phyloP scores from a whole-genome alignment of 2,113 vertebrate genomes.

The Mirza zaza region DNA sequence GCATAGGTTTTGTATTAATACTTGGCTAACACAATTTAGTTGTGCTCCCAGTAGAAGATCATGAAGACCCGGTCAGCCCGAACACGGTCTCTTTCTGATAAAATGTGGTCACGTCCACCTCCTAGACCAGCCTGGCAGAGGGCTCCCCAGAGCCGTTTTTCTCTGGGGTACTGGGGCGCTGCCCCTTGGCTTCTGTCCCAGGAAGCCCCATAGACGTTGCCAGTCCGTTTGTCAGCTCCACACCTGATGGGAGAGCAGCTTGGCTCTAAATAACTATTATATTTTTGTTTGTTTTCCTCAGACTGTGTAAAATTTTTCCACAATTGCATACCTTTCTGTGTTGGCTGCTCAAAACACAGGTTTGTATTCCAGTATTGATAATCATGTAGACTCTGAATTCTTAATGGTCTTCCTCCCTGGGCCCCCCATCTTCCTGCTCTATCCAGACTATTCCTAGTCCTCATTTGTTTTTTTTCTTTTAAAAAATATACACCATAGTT shows the following conservation, averaged over 20 bases:
- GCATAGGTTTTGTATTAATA: not conserved
- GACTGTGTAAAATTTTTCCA: not conserved
- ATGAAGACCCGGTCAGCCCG: not conserved
- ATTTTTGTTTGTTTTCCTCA: not conserved
- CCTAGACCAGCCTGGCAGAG: not conserved
- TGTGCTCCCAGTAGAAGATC: not conserved
- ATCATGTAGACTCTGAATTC: not conserved
- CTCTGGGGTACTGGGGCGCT: too few species aligned
- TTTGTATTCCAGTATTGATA: not conserved
- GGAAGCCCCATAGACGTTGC: not conserved
- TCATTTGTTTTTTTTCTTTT: not conserved
- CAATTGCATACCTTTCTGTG: not conserved
- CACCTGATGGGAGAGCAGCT: not conserved
- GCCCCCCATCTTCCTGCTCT: not conserved
- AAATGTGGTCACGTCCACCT: not conserved
- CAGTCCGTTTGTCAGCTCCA: accelerated
- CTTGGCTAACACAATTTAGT: not conserved
- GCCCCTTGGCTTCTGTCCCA: accelerated
- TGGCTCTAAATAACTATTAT: not conserved
- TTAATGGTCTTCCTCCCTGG: not conserved
- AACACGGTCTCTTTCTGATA: not conserved
- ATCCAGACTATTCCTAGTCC: not conserved
- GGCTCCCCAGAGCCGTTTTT: not conserved
- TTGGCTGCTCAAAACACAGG: not conserved
- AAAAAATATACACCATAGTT: not conserved